Evolutionary conservation across 2,113 vertebrate species (phyloP).

Genomic region (Istiophorus platypterus): DNA sequence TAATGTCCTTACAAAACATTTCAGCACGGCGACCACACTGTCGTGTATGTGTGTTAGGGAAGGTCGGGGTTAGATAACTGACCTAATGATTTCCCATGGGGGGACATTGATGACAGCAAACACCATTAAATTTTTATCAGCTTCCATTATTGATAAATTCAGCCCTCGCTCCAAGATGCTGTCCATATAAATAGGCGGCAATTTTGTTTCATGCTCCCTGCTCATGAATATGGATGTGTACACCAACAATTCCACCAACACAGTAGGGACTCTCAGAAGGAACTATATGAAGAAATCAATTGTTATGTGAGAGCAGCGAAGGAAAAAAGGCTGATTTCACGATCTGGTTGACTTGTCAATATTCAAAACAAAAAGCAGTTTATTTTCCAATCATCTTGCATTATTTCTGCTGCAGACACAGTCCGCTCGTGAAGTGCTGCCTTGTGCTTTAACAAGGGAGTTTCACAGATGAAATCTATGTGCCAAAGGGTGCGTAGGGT

Average conservation of each 20-base stretch:
- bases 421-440: not conserved
- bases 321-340: constrained; percentile 53
- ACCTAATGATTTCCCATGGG: constrained; percentile 40
- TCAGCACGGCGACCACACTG: not conserved
- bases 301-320: constrained; percentile 29
- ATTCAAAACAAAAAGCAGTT: constrained; percentile 8
- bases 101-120: constrained; percentile 40
- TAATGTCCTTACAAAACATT: constrained; percentile 16
- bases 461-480: constrained; percentile 35
- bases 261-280: constrained; percentile 27
- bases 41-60: not conserved
- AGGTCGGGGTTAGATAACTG: constrained; percentile 23
- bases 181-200: constrained; percentile 28
- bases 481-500: not conserved
- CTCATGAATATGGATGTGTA: constrained; percentile 67
- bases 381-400: constrained; percentile 9
- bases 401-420: constrained; percentile 3
- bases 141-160: constrained; percentile 65
- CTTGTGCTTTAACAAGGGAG: constrained; percentile 14
- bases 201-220: constrained; percentile 29
- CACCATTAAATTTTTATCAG: constrained; percentile 63
- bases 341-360: constrained; percentile 16
- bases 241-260: constrained; percentile 32
- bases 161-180: constrained; percentile 35
- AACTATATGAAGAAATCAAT: constrained; percentile 51